phyloP scores from a whole-genome alignment of 37 sponge, comb jelly and placozoan species.

The Chondrilla cf. caribensis region DNA sequence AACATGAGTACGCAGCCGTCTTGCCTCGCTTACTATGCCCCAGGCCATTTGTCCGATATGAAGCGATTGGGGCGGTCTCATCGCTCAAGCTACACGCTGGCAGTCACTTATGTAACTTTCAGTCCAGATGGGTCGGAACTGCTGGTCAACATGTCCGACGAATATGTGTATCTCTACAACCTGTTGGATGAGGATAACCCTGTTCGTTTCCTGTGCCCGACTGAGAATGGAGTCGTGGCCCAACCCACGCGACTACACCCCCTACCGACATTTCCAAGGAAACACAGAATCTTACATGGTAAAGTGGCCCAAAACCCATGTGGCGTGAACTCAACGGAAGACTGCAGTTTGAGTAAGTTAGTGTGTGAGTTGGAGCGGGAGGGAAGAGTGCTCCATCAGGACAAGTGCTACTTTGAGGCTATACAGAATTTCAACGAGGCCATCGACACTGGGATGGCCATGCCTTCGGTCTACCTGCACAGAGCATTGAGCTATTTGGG shows the following conservation, averaged over 20 bases:
- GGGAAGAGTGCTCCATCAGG: conserved; percentile 44
- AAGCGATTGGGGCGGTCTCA: not conserved
- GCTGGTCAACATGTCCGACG: conserved; percentile 74
- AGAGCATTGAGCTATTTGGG: conserved; percentile 59
- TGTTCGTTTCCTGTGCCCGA: conserved; percentile 26
- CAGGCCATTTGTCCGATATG: conserved; percentile 37
- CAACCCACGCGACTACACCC: conserved; percentile 5
- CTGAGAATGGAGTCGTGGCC: not conserved
- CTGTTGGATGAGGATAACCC: conserved; percentile 1
- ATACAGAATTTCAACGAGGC: conserved; percentile 62
- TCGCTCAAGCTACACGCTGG: not conserved
- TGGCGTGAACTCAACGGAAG: too few relatives aligned
- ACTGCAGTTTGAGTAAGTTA: too few relatives aligned
- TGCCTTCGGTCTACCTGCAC: conserved; percentile 62
- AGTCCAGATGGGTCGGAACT: conserved; percentile 78
- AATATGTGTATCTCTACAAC: conserved; percentile 82
- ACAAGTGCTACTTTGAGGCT: conserved; percentile 43
- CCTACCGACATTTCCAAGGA: not conserved
- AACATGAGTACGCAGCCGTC: conserved; percentile 34
- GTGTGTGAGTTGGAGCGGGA: conserved; percentile 44
- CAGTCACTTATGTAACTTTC: conserved; percentile 72
- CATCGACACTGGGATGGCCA: conserved; percentile 23
- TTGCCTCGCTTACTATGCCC: conserved; percentile 51
- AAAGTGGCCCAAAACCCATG: too few relatives aligned
- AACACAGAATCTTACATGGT: too few relatives aligned